Conservation (phyloP, 2,113 vertebrate species). For the Stigmatopora argus region DNA sequence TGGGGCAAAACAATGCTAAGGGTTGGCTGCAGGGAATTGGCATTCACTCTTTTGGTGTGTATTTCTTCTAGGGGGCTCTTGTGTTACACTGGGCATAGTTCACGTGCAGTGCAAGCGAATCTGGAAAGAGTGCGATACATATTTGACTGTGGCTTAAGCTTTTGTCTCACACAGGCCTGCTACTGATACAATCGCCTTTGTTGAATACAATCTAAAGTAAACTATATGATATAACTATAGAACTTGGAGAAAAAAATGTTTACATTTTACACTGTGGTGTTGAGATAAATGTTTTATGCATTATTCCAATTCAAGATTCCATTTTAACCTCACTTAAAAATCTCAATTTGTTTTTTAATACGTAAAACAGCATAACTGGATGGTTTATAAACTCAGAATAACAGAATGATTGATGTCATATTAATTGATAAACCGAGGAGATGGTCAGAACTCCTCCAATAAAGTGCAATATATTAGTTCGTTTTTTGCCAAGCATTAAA, state of each 20-base stretch:
- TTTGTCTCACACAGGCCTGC: background rate
- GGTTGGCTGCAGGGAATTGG: slow-evolving; percentile 6
- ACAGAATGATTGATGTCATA: too few species aligned
- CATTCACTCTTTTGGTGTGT: background rate
- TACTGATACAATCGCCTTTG: background rate
- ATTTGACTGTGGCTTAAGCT: background rate
- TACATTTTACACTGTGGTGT: background rate
- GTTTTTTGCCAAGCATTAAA: too few species aligned
- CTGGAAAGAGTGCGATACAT: background rate
- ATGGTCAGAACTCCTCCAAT: too few species aligned
- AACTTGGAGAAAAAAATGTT: background rate
- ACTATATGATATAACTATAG: background rate
- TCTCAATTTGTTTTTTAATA: too few species aligned
- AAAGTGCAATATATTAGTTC: too few species aligned
- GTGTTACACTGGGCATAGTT: background rate
- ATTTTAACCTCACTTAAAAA: too few species aligned
- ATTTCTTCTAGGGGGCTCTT: background rate
- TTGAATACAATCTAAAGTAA: background rate
- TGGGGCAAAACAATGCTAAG: background rate
- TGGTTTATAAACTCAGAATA: too few species aligned
- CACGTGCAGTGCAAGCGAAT: background rate
- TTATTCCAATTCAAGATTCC: background rate
- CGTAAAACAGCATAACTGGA: too few species aligned
- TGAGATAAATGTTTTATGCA: background rate
- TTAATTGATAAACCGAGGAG: too few species aligned